Evolutionary conservation across 2,113 vertebrate genomes (phyloP).

Genomic region (Archocentrus centrarchus): DNA sequence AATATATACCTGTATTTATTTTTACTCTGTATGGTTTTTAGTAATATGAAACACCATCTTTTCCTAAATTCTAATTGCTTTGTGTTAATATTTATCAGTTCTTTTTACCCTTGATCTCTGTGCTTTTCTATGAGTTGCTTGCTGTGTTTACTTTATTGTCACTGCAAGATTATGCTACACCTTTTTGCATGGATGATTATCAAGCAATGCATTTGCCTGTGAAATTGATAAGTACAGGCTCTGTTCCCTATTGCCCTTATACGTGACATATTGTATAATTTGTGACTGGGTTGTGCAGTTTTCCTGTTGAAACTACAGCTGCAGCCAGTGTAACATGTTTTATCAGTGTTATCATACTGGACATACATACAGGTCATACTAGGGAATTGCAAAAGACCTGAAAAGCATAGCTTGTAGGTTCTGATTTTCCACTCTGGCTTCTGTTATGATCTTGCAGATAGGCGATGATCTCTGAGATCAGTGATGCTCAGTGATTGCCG

Average conservation of each 20-base stretch:
- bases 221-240: conserved; percentile 6
- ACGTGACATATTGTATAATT: not conserved
- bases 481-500: not conserved
- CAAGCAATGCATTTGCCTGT: not conserved
- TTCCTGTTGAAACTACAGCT: not conserved
- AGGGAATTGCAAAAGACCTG: not conserved
- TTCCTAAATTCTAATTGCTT: not conserved
- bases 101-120: not conserved
- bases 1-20: not conserved
- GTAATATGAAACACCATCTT: not conserved
- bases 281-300: not conserved
- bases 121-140: not conserved
- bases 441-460: not conserved
- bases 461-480: not conserved
- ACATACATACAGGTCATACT: not conserved
- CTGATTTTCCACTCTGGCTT: not conserved
- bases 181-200: not conserved
- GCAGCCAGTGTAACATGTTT: not conserved
- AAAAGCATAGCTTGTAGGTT: not conserved
- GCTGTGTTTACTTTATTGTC: not conserved
- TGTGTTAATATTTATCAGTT: not conserved
- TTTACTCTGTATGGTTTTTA: not conserved
- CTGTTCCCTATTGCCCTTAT: not conserved
- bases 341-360: not conserved
- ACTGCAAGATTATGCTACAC: not conserved